Conservation (phyloP, 2,888 invertebrate genomes). For the Cosmorhoe ocellata region DNA sequence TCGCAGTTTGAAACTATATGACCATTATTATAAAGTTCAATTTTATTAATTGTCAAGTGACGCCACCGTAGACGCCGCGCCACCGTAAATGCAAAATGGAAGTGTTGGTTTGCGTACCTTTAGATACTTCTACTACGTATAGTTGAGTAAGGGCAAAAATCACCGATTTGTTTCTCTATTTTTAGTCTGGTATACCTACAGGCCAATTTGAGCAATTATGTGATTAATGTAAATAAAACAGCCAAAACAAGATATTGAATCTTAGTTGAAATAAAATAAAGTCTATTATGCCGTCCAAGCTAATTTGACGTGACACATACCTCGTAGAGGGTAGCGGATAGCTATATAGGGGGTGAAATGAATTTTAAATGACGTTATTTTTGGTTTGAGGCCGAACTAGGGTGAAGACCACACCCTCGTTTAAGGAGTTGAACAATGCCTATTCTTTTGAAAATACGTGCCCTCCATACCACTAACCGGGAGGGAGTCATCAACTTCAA, state of each 20-base stretch:
- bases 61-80: too few relatives aligned
- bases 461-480: neutral
- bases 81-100: too few relatives aligned
- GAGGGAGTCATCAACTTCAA: neutral
- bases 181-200: too few relatives aligned
- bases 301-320: slow-evolving; percentile 1
- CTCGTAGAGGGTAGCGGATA: neutral
- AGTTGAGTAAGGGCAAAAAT: too few relatives aligned
- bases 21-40: too few relatives aligned
- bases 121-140: too few relatives aligned
- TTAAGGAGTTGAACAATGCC: slow-evolving; percentile 15
- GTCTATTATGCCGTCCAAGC: neutral
- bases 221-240: neutral
- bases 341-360: slow-evolving; percentile 40
- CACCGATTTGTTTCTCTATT: too few relatives aligned
- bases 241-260: neutral
- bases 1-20: too few relatives aligned
- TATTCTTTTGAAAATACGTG: slow-evolving; percentile 16
- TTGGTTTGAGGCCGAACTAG: slow-evolving; percentile 21
- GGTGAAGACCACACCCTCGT: slow-evolving; percentile 11
- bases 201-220: too few relatives aligned
- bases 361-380: slow-evolving; percentile 54
- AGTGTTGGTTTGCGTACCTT: too few relatives aligned
- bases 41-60: too few relatives aligned
- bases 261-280: neutral